A percentile compares a stretch with the other conserved stretches of the same genome.
phyloP scores from a whole-genome alignment of 2,113 vertebrate species.

The Percopsis transmontana region DNA sequence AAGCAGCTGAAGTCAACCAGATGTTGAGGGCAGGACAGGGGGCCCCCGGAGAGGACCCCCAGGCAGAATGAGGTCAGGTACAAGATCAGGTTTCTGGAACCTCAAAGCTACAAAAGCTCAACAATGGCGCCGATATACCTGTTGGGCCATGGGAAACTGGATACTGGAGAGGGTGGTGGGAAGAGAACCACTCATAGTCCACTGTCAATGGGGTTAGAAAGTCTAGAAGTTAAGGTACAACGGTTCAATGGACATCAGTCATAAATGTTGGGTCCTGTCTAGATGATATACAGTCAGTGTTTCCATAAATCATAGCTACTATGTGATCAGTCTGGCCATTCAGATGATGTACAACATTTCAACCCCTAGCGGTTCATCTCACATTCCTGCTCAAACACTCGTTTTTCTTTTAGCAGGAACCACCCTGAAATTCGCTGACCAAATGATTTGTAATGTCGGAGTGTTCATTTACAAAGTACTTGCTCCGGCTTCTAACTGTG shows the following conservation, averaged over 20 bases:
- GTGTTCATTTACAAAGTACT: slow-evolving; percentile 41
- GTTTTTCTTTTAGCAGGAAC: slow-evolving; percentile 47
- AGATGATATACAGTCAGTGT: slow-evolving; percentile 19
- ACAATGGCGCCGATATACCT: slow-evolving; percentile 79
- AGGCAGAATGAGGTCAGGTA: slow-evolving; percentile 80
- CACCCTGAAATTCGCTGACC: slow-evolving; percentile 41
- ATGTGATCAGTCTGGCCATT: slow-evolving; percentile 15
- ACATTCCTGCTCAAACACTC: slow-evolving; percentile 28
- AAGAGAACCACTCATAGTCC: slow-evolving; percentile 61
- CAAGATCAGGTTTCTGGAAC: slow-evolving; percentile 76
- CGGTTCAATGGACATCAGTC: slow-evolving; percentile 52
- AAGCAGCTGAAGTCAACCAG: slow-evolving; percentile 71
- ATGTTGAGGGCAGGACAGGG: slow-evolving; percentile 68
- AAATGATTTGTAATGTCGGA: slow-evolving; percentile 55
- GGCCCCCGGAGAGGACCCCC: slow-evolving; percentile 47
- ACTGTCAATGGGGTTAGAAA: slow-evolving; percentile 59
- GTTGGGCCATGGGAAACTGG: slow-evolving; percentile 70
- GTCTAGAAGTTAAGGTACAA: slow-evolving; percentile 53
- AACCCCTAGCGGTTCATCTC: slow-evolving; percentile 35
- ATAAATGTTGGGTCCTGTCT: slow-evolving; percentile 34
- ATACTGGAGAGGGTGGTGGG: slow-evolving; percentile 66
- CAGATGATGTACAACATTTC: slow-evolving; percentile 34
- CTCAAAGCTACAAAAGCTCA: slow-evolving; percentile 71
- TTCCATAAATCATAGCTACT: slow-evolving; percentile 56
- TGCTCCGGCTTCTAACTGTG: slow-evolving; percentile 54